Conservation (phyloP, 2,888 invertebrate genomes). For the Troilus luridus region DNA sequence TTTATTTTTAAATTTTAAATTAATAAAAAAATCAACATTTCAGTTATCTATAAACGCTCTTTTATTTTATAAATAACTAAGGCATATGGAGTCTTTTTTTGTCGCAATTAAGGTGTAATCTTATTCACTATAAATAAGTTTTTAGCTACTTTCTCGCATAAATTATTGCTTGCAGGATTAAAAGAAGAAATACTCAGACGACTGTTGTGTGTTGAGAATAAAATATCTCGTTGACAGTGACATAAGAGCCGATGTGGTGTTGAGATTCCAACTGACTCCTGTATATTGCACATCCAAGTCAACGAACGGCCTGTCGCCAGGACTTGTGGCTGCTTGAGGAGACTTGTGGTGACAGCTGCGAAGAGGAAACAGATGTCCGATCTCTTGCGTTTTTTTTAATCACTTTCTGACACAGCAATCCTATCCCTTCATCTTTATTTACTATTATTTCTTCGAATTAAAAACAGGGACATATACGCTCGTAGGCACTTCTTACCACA, state of each 20-base stretch:
- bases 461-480: too few species aligned
- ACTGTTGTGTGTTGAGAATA: background rate
- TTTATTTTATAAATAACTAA: too few species aligned
- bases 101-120: too few species aligned
- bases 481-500: too few species aligned
- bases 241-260: background rate
- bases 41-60: too few species aligned
- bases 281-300: slow-evolving; percentile 1
- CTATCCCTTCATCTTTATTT: background rate
- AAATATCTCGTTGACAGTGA: background rate
- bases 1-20: too few species aligned
- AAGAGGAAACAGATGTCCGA: background rate
- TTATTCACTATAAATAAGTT: too few species aligned
- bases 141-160: background rate
- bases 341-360: background rate
- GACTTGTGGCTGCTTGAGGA: background rate
- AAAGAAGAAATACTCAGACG: background rate
- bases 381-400: background rate
- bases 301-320: background rate
- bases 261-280: background rate
- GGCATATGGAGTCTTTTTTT: too few species aligned
- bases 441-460: too few species aligned
- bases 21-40: too few species aligned
- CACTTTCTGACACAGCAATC: background rate
- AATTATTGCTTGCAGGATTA: background rate